Percentiles rank a stretch among this genome's conserved stretches.
Evolutionary conservation across 2,888 invertebrate species (phyloP).

Genomic region (Stenodera caucasica): DNA sequence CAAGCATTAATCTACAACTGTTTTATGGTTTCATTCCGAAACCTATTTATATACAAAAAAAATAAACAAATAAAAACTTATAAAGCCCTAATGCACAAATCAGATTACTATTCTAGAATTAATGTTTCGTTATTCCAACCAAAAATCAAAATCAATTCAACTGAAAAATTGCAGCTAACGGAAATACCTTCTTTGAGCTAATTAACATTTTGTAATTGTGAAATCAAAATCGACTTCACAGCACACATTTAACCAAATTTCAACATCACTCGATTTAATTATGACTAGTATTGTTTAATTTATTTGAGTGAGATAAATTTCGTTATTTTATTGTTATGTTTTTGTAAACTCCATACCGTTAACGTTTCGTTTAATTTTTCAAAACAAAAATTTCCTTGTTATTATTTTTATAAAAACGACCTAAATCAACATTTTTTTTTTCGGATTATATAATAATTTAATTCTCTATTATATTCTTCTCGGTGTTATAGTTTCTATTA

Average conservation of each 20-base stretch:
- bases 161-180: conserved; percentile 33
- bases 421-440: conserved; percentile 42
- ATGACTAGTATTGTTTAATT: not conserved
- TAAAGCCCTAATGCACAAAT: conserved; percentile 24
- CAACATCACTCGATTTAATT: conserved; percentile 3
- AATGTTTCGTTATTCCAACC: conserved; percentile 18
- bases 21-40: not conserved
- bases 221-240: conserved; percentile 20
- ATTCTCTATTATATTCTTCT: no score
- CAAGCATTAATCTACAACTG: conserved; percentile 32
- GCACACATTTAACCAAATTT: conserved; percentile 15
- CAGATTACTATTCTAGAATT: conserved; percentile 35
- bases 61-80: conserved; percentile 26
- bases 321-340: not conserved
- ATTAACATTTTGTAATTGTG: conserved; percentile 20
- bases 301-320: not conserved
- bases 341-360: conserved; percentile 8
- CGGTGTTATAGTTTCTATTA: conserved; percentile 36
- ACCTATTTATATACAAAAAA: conserved; percentile 19
- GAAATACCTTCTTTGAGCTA: conserved; percentile 37
- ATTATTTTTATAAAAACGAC: not conserved
- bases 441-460: no score
- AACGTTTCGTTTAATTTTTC: not conserved
- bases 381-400: no score
- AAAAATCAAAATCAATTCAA: conserved; percentile 28